Evolutionary conservation across 1,140 invertebrate genomes (phyloP).

Genomic region (roundworm (Caenorhabditis elegans)): DNA sequence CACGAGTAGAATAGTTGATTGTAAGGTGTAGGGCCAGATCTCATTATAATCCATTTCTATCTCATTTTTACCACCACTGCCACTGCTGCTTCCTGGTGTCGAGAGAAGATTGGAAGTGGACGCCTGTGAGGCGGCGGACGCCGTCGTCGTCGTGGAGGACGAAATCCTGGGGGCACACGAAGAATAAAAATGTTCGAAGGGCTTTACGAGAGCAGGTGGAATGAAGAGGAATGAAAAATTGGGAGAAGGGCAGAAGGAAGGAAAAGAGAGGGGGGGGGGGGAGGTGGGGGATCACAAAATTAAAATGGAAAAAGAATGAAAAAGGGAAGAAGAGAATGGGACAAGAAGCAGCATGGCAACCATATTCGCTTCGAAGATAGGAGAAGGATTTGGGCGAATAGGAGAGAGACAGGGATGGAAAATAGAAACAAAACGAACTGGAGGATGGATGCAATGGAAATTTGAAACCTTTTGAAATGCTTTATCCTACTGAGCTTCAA

Average conservation of each 20-base stretch:
- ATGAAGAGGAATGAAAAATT: too few species aligned
- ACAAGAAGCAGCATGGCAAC: background rate
- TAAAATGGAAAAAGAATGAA: background rate
- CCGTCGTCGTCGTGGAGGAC: background rate
- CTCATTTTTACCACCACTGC: background rate
- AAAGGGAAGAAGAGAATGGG: background rate
- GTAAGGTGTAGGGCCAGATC: background rate
- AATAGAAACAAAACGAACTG: background rate
- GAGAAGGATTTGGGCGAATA: background rate
- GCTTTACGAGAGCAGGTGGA: constrained; percentile 4
- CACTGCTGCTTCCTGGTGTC: background rate
- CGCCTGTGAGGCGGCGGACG: constrained; percentile 11
- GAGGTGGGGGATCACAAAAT: too few species aligned
- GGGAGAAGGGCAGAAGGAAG: too few species aligned
- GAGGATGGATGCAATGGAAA: background rate
- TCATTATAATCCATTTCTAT: background rate
- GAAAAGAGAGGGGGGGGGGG: too few species aligned
- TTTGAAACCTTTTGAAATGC: background rate
- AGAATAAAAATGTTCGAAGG: background rate
- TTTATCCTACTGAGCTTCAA: too few species aligned
- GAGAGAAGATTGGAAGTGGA: background rate
- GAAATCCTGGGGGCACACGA: background rate
- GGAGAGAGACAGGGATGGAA: background rate
- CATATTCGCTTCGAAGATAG: background rate
- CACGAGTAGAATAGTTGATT: background rate